Percentiles rank a stretch among this genome's conserved stretches.
Conservation (phyloP, 2,797 vertebrate genomes). For the Sebastiscus albofasciatus region DNA sequence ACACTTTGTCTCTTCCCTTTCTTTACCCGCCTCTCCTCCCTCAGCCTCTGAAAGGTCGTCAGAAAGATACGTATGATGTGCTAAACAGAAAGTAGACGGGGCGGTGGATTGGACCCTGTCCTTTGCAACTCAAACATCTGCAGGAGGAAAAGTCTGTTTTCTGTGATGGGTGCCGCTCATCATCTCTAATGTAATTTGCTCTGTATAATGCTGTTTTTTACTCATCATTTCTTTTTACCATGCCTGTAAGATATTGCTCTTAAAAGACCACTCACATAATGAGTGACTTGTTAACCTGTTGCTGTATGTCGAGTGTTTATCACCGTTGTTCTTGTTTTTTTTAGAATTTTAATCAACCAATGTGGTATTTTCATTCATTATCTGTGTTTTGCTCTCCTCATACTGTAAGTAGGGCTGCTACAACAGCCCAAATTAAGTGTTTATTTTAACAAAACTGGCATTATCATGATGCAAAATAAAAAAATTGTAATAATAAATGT, state of each 20-base stretch:
- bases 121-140: background rate
- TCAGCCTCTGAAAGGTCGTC: constrained; percentile 26
- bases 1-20: background rate
- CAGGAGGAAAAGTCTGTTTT: background rate
- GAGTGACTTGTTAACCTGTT: background rate
- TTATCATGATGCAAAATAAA: background rate
- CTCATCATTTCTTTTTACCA: background rate
- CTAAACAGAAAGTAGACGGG: background rate
- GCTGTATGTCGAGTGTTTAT: background rate
- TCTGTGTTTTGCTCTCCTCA: background rate
- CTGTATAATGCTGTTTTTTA: background rate
- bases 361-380: background rate
- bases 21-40: background rate
- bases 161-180: background rate
- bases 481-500: background rate
- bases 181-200: background rate
- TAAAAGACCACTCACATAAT: background rate
- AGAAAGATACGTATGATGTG: constrained; percentile 35
- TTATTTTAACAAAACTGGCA: background rate
- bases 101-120: too few relatives aligned
- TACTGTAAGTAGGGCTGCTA: background rate
- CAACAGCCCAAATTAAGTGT: accelerated
- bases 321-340: background rate
- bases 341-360: background rate
- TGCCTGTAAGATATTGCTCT: background rate